Conservation (phyloP, 2,797 vertebrate species). For the Mus minutoides region DNA sequence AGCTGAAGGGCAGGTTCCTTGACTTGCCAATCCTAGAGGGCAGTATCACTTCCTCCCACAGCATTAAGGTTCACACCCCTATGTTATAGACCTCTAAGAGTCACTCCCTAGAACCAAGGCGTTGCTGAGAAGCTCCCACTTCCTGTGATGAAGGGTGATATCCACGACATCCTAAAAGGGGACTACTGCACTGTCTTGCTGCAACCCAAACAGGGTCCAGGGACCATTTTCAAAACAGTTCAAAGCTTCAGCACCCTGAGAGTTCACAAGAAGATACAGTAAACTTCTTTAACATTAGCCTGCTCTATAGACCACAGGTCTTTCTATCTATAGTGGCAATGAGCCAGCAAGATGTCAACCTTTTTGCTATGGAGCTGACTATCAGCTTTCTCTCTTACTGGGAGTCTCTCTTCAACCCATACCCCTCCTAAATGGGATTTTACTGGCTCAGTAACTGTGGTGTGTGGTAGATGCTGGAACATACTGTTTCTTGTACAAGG, state of each 20-base stretch:
- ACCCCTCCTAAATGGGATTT: background rate
- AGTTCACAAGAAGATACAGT: background rate
- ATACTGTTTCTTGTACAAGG: background rate
- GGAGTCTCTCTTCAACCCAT: background rate
- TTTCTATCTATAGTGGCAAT: background rate
- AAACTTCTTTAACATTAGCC: background rate
- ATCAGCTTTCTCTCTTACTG: background rate
- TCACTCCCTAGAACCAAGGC: background rate
- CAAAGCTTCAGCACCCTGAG: background rate
- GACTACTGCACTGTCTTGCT: background rate
- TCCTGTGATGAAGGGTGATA: background rate
- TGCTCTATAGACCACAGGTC: background rate
- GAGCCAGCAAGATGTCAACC: background rate
- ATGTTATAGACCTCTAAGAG: background rate
- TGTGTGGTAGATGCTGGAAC: background rate
- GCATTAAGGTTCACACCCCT: background rate
- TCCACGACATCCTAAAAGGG: too few relatives aligned
- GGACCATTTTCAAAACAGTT: background rate
- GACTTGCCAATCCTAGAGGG: background rate
- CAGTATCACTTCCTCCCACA: background rate
- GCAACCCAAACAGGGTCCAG: background rate
- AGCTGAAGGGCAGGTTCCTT: background rate
- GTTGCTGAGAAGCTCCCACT: background rate
- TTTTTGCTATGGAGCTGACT: background rate
- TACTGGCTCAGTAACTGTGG: background rate